These are phyloP conservation scores for Hypomecis punctinalis DNA, from an alignment of 2,888 invertebrate genomes.

Conservation along the genomic window DNA sequence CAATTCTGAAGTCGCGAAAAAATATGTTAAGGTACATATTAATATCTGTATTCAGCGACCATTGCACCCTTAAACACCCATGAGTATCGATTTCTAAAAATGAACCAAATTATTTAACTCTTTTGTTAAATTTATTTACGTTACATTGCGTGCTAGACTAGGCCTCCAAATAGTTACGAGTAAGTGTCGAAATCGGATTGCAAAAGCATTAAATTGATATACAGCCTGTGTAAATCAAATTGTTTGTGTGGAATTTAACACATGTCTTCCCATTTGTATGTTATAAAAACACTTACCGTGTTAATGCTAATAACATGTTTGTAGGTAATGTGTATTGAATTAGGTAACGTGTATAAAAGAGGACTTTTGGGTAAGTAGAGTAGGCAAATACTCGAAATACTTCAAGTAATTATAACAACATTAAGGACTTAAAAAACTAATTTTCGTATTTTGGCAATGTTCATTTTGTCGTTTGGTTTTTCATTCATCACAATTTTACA, in stretches of 20 bases:
- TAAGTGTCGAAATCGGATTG: constrained; percentile 10
- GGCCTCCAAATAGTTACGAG: not conserved
- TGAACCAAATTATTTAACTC: not conserved
- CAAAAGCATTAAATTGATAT: constrained; percentile 3
- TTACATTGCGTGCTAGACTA: not conserved
- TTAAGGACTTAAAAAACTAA: too few relatives aligned
- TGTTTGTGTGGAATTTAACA: constrained; percentile 13
- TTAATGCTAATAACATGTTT: constrained; percentile 6
- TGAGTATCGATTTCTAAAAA: too few relatives aligned
- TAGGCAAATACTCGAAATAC: too few relatives aligned
- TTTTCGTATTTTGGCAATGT: too few relatives aligned
- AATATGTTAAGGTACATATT: too few relatives aligned
- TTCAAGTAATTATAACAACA: too few relatives aligned
- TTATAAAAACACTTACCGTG: constrained; percentile 2
- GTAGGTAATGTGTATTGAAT: not conserved
- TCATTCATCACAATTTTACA: too few relatives aligned
- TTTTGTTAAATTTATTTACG: constrained; percentile 4
- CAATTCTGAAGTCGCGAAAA: too few relatives aligned
- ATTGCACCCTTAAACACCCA: too few relatives aligned
- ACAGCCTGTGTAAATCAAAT: constrained; percentile 9
- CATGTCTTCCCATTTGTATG: constrained; percentile 3
- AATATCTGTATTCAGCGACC: too few relatives aligned
- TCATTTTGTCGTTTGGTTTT: too few relatives aligned
- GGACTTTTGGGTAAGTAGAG: too few relatives aligned
- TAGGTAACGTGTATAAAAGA: not conserved